Evolutionary conservation across 2,888 invertebrate genomes (phyloP), one percentile per base, ranked within the genome.

Genomic region (Drosophila meridionalis): DNA sequence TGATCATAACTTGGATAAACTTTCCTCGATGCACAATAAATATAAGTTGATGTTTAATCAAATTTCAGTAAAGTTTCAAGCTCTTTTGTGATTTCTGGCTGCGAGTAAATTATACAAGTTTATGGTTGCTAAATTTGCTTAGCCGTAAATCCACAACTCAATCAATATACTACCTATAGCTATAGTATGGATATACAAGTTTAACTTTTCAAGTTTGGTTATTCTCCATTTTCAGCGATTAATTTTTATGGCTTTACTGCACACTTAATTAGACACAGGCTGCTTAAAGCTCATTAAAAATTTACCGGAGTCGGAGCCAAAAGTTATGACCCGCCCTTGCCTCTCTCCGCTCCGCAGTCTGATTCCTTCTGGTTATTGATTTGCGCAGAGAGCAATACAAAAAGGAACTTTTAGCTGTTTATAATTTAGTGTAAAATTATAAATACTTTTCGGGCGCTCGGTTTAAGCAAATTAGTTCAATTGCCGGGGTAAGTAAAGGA

Each of bases 401-500:
- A 45, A 64, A 43, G 55, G 56, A 75, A 85, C 73, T 89, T 82
- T 83, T 73, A 73, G 85, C 80, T 86, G 83, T 77, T 86, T 90
- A 85, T 86, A 90, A 86, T 86, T 83, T 88, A 73, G 68, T 70
- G 69, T 62, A 79, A 78, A 85, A 76, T 82, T 90, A 76, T 85
- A 88, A 90, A 86, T 90, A 86, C 83, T 85, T 67, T 76, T 63
- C 34, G 56, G 56, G 74, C 69, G 75, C 73, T 76, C 80, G 66
- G 89, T 80, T 90, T 90, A 86, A 88, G 87, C 90, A 86, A 86
- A 86, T 86, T 86, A 88, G 85, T 88, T 86, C 90, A 86, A 86
- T 90, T 86, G 85, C 66, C 86, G 75, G 71, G 69, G 68, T 62
- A 62, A 72, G 77, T 40, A 80, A 69, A 50, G 65, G 57, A 80